phyloP scores from a whole-genome alignment of 1,140 invertebrate genomes.

The Agrypnia vestita region DNA sequence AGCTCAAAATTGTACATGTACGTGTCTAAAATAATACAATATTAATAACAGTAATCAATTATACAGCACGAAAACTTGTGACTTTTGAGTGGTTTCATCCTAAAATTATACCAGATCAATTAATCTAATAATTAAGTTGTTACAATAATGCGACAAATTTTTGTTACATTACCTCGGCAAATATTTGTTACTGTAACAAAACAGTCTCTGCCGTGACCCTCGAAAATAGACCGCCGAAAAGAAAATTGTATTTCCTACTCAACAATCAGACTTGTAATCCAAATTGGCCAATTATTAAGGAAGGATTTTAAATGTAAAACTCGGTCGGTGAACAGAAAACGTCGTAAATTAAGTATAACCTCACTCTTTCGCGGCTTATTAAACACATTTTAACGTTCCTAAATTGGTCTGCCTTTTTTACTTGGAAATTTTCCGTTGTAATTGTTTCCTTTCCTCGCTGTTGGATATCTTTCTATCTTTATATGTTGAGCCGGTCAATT shows the following conservation, averaged over 20 bases:
- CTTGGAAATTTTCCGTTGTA: not conserved
- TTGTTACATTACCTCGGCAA: no score
- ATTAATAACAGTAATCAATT: no score
- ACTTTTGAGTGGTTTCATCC: no score
- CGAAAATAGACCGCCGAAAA: no score
- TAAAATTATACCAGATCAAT: no score
- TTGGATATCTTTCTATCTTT: slow-evolving; percentile 1
- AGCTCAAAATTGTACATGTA: no score
- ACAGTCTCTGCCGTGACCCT: no score
- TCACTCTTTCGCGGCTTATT: slow-evolving; percentile 21
- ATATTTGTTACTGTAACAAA: no score
- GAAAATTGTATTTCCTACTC: not conserved
- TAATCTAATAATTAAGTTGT: no score
- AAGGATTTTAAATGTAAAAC: not conserved
- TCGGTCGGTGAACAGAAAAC: not conserved
- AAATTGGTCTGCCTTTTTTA: slow-evolving; percentile 4
- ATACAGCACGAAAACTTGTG: no score
- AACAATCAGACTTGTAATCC: slow-evolving; percentile 24
- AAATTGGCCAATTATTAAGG: slow-evolving; percentile 7
- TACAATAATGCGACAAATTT: no score
- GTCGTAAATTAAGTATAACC: slow-evolving; percentile 10
- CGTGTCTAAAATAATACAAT: no score
- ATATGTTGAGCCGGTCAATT: slow-evolving; percentile 7
- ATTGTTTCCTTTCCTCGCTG: slow-evolving; percentile 26
- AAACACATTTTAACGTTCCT: slow-evolving; percentile 15